Evolutionary conservation across 2,797 vertebrate species (phyloP).

Genomic region (Ctenosaura bakeri): DNA sequence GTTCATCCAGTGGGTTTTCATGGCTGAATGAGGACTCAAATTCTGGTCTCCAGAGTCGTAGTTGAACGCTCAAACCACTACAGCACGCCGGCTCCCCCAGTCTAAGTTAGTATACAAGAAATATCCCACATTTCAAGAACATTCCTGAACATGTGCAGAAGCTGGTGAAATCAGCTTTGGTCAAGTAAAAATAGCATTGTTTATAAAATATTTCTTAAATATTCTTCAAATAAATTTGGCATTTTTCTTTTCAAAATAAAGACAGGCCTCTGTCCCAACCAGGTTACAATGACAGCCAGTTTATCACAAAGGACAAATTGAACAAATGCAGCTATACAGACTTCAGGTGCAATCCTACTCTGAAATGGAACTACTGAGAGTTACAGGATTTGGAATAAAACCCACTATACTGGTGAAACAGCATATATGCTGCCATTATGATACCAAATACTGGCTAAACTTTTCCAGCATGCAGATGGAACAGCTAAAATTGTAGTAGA

Average conservation of each 20-base stretch:
- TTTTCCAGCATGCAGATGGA: background rate
- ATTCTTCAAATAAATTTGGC: background rate
- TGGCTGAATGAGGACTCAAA: too few species aligned
- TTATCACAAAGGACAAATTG: background rate
- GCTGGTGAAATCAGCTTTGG: background rate
- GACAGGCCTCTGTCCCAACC: background rate
- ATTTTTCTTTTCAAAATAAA: background rate
- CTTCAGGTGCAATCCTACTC: background rate
- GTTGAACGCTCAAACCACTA: too few species aligned
- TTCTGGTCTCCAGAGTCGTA: too few species aligned
- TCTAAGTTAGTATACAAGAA: too few species aligned
- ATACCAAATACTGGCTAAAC: background rate
- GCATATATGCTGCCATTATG: background rate
- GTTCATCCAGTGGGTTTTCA: too few species aligned
- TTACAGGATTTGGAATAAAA: background rate
- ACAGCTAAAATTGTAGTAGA: background rate
- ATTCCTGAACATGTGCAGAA: background rate
- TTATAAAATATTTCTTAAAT: background rate
- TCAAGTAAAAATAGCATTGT: background rate
- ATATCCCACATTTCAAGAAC: background rate
- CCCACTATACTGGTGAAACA: background rate
- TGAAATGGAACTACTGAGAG: background rate
- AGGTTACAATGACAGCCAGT: background rate
- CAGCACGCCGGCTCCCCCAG: too few species aligned
- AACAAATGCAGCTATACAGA: background rate